A percentile compares a stretch with the other conserved stretches of the same genome.
These are phyloP conservation scores for Gymnodraco acuticeps DNA, from an alignment of 2,797 vertebrate species.

Conservation along the genomic window DNA sequence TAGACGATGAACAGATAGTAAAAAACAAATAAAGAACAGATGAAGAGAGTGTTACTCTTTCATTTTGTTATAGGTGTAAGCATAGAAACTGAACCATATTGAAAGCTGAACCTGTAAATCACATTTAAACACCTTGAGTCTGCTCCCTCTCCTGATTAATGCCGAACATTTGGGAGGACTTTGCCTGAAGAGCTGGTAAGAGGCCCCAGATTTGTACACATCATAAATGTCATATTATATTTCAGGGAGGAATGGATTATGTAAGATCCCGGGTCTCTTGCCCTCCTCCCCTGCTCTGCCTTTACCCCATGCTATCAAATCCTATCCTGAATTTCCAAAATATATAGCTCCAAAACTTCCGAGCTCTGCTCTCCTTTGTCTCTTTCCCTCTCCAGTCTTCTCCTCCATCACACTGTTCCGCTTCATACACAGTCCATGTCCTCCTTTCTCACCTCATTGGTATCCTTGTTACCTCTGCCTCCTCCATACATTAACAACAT, in stretches of 20 bases:
- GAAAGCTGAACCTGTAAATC: slow-evolving; percentile 42
- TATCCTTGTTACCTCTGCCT: slow-evolving; percentile 42
- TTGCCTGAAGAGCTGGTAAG: slow-evolving; percentile 58
- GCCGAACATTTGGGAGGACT: slow-evolving; percentile 65
- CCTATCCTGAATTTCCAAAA: slow-evolving; percentile 27
- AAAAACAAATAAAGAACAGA: background rate
- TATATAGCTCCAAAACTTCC: slow-evolving; percentile 53
- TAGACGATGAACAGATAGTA: background rate
- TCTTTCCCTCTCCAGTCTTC: slow-evolving; percentile 27
- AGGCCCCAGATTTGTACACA: slow-evolving; percentile 67
- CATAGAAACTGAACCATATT: slow-evolving; percentile 1
- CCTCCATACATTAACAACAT: slow-evolving; percentile 15
- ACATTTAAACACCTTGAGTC: slow-evolving; percentile 56
- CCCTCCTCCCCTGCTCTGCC: slow-evolving; percentile 27
- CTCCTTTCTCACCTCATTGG: slow-evolving; percentile 24
- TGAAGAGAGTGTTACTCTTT: background rate
- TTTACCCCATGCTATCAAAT: slow-evolving; percentile 36
- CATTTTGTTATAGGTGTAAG: slow-evolving; percentile 34
- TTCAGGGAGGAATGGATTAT: slow-evolving; percentile 54
- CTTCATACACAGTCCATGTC: slow-evolving; percentile 26
- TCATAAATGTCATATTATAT: slow-evolving; percentile 68
- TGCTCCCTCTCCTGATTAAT: slow-evolving; percentile 66
- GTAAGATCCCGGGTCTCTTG: slow-evolving; percentile 24
- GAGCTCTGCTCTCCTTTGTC: slow-evolving; percentile 42
- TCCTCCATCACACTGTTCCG: slow-evolving; percentile 32